Evolutionary conservation across 2,888 invertebrate genomes (phyloP).

Genomic region (Drosophila picticornis): DNA sequence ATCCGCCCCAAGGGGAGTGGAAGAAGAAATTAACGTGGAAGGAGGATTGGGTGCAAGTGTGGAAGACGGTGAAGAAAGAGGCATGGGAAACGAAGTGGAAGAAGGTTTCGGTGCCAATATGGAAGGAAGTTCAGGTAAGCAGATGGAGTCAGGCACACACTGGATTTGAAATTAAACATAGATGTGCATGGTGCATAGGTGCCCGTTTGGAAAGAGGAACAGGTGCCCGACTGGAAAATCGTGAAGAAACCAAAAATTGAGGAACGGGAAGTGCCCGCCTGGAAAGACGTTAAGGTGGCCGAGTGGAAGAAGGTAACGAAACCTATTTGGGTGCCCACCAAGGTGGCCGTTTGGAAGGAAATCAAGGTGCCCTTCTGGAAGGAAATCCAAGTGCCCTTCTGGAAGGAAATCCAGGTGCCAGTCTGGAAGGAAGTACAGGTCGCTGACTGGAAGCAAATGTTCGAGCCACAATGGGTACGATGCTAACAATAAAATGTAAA

Average conservation of each 20-base stretch:
- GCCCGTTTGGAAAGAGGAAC: constrained; percentile 91
- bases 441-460: constrained; percentile 86
- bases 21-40: constrained; percentile 94
- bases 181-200: constrained; percentile 86
- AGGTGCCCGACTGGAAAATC: constrained; percentile 91
- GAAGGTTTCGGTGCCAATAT: constrained; percentile 90
- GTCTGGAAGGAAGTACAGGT: constrained; percentile 88
- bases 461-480: constrained; percentile 87
- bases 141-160: not conserved
- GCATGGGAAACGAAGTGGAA: constrained; percentile 92
- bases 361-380: constrained; percentile 88
- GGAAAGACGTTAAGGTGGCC: constrained; percentile 91
- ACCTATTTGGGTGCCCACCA: constrained; percentile 86
- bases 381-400: constrained; percentile 85
- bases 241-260: constrained; percentile 86
- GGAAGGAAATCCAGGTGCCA: constrained; percentile 89
- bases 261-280: constrained; percentile 91
- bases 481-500: not conserved
- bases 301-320: constrained; percentile 87
- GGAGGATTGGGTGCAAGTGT: constrained; percentile 89
- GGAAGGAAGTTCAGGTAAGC: constrained; percentile 88
- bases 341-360: constrained; percentile 90
- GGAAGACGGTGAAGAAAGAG: constrained; percentile 91
- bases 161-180: not conserved
- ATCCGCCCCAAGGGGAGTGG: constrained; percentile 90